These are phyloP conservation scores for Taeniopygia guttata DNA, from an alignment of 2,797 vertebrate genomes.

Conservation along the genomic window DNA sequence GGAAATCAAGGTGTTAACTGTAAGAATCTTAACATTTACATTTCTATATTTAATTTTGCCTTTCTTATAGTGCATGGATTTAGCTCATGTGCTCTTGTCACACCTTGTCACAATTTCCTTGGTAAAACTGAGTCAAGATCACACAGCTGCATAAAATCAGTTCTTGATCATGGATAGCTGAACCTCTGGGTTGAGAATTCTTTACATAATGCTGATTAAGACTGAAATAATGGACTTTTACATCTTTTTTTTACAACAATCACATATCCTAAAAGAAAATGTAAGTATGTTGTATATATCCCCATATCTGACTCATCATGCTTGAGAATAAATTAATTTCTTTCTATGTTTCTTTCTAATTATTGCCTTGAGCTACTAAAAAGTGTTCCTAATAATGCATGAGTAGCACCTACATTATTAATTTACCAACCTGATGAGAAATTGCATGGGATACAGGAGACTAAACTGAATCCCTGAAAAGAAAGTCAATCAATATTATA, in stretches of 20 bases:
- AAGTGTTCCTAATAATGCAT: background rate
- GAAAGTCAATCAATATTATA: background rate
- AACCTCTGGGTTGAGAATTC: background rate
- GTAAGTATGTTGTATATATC: fast-evolving
- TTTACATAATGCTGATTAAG: background rate
- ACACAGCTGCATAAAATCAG: background rate
- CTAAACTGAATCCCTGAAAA: background rate
- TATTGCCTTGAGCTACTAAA: background rate
- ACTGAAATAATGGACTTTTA: background rate
- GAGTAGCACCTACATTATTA: background rate
- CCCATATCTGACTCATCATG: background rate
- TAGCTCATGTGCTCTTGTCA: background rate
- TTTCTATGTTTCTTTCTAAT: background rate
- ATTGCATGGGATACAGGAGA: background rate
- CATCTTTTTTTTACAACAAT: background rate
- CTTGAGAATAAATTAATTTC: background rate
- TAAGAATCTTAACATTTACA: background rate
- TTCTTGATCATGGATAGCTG: background rate
- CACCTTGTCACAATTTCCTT: background rate
- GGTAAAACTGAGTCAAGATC: background rate
- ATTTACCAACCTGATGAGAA: background rate
- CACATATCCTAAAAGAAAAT: background rate
- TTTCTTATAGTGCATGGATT: background rate
- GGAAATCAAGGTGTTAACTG: background rate
- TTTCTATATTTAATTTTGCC: background rate